phyloP scores from a whole-genome alignment of 2,888 invertebrate species.

The Aleiodes testaceus region DNA sequence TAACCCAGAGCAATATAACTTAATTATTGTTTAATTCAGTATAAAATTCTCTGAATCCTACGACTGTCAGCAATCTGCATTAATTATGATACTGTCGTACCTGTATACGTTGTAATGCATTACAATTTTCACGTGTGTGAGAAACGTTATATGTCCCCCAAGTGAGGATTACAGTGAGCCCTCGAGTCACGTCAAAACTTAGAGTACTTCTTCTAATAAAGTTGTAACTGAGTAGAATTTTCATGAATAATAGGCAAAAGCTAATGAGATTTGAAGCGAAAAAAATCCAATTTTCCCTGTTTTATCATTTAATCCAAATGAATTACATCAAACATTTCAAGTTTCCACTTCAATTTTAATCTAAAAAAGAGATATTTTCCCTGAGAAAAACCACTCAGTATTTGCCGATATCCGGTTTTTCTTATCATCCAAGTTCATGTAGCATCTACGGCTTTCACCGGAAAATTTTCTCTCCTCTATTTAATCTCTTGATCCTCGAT shows the following conservation, averaged over 20 bases:
- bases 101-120: background rate
- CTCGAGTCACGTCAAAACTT: conserved; percentile 21
- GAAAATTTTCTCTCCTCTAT: conserved; percentile 12
- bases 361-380: background rate
- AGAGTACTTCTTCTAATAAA: conserved; percentile 21
- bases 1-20: background rate
- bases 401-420: conserved; percentile 4
- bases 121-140: background rate
- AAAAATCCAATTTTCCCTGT: no score
- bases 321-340: background rate
- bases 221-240: background rate
- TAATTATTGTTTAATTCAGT: conserved; percentile 22
- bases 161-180: conserved; percentile 5
- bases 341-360: conserved; percentile 15
- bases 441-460: background rate
- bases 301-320: no score
- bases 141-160: background rate
- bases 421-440: conserved; percentile 18
- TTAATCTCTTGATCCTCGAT: conserved; percentile 30
- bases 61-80: background rate
- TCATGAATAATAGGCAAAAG: background rate
- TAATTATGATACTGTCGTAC: conserved; percentile 15
- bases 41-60: conserved; percentile 16
- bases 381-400: background rate
- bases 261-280: conserved; percentile 5